Base-by-base conservation (phyloP, 1,140 invertebrate species). In the Zaprionus inermis region DNA sequence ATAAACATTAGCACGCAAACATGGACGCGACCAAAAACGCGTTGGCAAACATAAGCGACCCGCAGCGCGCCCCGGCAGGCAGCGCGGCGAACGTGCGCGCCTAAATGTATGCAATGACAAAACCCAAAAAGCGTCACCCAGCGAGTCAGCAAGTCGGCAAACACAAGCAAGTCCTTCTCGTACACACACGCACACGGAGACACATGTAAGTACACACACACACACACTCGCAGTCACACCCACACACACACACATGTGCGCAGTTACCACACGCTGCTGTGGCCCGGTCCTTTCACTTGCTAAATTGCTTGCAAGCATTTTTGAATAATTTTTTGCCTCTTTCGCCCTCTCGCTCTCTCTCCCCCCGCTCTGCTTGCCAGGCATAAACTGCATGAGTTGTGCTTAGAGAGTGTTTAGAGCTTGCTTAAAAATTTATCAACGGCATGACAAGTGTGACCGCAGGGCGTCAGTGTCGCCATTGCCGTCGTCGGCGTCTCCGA, bases 1-100 rank as follows among this genome's bases (percentile, higher is more conserved):
- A 90, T 91, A 91, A 91, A 91, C 84, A 91, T 91, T 91, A 91
- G 79, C 84, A 86, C 81, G 90, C 79, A 83, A 83, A 82, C 81
- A 85, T 89, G 83, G 81, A 85, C 82, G 82, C 81, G 81, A 69
- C 81, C 78, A 80, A 85, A 85, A 85, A 85, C 82, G 84, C 81
- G 78, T 78, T 85, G 69, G 71, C 81, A 90, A 79, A 89, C 78
- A 76, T 78, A 74, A 68, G 58, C 52, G 59, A 56, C 54, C 46
- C 41, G 2, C 44, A 46, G 16, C 22, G 59, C 7, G 38, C 24
- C n/a, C 3, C 30, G 1, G 6, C 30, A 32, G 7, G 10, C 36
- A 22, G 10, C 16, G 65, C 14, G 38, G 51, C n/a, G n/a, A 72
- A 61, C 64, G 65, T 72, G 65, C 63, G 57, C 75, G 59, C 74